Conservation (phyloP, 2,888 invertebrate species). For the Oxyscelio sp. region DNA sequence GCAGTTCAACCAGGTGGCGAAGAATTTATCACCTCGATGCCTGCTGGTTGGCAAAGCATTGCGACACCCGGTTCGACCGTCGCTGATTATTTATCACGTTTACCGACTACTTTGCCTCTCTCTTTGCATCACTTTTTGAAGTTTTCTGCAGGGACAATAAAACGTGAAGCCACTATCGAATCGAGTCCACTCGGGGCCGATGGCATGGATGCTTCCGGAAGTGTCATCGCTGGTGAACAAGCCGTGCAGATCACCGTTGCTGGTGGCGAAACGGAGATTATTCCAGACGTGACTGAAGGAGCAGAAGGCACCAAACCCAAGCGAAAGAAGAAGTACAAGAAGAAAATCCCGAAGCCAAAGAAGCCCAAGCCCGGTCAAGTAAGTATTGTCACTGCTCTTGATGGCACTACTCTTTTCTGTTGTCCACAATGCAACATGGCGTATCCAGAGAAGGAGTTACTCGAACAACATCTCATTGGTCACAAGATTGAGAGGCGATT, state of each 20-base stretch:
- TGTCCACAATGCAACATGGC: constrained; percentile 97
- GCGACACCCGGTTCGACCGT: constrained; percentile 94
- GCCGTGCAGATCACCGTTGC: constrained; percentile 88
- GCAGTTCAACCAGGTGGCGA: constrained; percentile 84
- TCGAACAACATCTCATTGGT: constrained; percentile 95
- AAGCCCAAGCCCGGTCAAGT: constrained; percentile 96
- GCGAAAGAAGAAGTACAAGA: constrained; percentile 94
- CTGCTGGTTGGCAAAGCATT: constrained; percentile 92
- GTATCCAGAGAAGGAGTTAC: constrained; percentile 94
- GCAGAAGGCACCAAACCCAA: constrained; percentile 90
- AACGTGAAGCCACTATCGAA: constrained; percentile 91
- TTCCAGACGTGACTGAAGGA: too few species aligned
- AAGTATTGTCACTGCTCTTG: constrained; percentile 93
- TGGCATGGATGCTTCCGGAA: constrained; percentile 86
- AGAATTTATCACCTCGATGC: constrained; percentile 89
- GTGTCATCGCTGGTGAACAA: constrained; percentile 87
- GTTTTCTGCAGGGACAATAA: constrained; percentile 93
- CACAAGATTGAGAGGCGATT: constrained; percentile 95
- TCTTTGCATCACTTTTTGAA: constrained; percentile 95
- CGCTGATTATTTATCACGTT: constrained; percentile 94
- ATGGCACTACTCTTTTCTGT: constrained; percentile 95
- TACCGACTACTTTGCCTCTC: constrained; percentile 93
- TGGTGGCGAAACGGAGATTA: too few species aligned
- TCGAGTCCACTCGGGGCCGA: constrained; percentile 88
- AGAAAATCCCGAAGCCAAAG: constrained; percentile 93